A percentile compares a stretch with the other conserved stretches of the same genome.
phyloP scores from a whole-genome alignment of 2,113 vertebrate species.

The Cardinalis cardinalis region DNA sequence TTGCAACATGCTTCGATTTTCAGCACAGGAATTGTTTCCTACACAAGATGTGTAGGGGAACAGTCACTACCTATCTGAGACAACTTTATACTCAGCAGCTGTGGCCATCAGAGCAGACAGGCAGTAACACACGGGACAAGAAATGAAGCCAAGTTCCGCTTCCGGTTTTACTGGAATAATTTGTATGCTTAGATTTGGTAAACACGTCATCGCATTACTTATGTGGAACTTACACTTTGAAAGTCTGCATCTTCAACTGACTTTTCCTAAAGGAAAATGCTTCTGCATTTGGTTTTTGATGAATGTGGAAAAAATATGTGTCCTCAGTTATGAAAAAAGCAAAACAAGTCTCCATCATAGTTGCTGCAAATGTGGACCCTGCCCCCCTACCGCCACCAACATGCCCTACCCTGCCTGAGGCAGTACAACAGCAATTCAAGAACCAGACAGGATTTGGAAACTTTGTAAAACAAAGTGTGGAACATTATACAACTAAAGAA shows the following conservation, averaged over 20 bases:
- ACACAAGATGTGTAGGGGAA: not conserved
- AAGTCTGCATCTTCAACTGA: not conserved
- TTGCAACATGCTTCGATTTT: not conserved
- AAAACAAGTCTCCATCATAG: not conserved
- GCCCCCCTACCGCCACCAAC: not conserved
- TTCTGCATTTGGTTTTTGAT: not conserved
- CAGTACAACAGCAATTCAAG: slow-evolving; percentile 9
- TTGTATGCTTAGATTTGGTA: not conserved
- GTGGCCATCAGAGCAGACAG: not conserved
- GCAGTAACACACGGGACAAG: not conserved
- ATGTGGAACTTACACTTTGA: not conserved
- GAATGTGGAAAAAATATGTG: not conserved
- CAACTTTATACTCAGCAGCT: not conserved
- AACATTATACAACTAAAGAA: not conserved
- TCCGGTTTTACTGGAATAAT: not conserved
- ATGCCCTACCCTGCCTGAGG: not conserved
- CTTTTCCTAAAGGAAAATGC: not conserved
- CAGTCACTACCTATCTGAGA: not conserved
- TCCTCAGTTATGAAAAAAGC: not conserved
- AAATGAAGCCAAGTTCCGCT: not conserved
- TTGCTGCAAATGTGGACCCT: not conserved
- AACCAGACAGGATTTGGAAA: not conserved
- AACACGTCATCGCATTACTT: not conserved
- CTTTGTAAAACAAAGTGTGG: not conserved
- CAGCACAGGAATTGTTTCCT: not conserved